Percentiles rank a stretch among this genome's conserved stretches.
These are phyloP conservation scores for Hedya salicella DNA, from an alignment of 2,888 invertebrate genomes.

Conservation along the genomic window DNA sequence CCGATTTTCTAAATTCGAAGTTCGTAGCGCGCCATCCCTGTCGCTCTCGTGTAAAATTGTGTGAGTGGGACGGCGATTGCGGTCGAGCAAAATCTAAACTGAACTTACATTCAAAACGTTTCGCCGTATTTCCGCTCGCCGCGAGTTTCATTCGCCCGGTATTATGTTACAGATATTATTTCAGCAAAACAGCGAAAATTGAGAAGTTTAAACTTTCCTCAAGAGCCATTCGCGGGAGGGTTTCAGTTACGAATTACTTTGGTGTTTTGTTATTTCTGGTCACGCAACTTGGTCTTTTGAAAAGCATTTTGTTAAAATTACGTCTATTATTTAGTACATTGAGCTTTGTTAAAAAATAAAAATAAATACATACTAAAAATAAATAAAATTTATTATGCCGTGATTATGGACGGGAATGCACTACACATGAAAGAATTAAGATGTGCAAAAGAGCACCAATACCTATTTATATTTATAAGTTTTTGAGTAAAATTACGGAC, in stretches of 20 bases:
- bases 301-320: conserved; percentile 13
- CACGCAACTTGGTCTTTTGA: conserved; percentile 1
- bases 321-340: not conserved
- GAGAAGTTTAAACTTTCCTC: conserved; percentile 13
- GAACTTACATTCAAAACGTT: not conserved
- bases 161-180: conserved; percentile 23
- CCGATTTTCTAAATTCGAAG: no score
- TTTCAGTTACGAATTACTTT: conserved; percentile 28
- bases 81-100: not conserved
- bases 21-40: no score
- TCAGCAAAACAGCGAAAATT: conserved; percentile 18
- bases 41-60: no score
- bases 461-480: no score
- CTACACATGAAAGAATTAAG: no score
- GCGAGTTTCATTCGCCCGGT: conserved; percentile 1
- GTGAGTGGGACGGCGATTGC: not conserved
- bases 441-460: no score
- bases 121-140: not conserved
- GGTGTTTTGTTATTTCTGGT: conserved; percentile 13
- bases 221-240: conserved; percentile 3
- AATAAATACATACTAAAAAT: no score
- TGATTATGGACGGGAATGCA: no score
- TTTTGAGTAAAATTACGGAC: no score
- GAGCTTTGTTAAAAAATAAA: not conserved
- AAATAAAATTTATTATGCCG: no score